Evolutionary conservation across 2,113 vertebrate genomes (phyloP).

Genomic region (Xenus cinereus): DNA sequence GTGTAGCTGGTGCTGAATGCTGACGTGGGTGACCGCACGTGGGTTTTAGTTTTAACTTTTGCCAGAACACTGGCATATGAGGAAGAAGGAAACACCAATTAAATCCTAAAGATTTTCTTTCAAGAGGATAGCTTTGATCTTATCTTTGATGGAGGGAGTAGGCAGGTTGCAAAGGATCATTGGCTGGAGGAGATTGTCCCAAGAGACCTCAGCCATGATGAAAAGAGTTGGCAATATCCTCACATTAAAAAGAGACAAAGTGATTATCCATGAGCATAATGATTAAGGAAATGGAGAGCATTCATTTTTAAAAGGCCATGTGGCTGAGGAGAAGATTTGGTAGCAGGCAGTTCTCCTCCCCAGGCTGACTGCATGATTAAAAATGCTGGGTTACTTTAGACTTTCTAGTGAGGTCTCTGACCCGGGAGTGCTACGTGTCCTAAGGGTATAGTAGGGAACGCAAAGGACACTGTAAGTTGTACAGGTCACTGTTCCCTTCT

Average conservation of each 20-base stretch:
- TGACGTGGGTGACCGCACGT: neutral
- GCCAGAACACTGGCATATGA: neutral
- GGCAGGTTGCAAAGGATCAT: constrained; percentile 10
- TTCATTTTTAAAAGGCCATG: neutral
- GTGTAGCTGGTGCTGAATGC: neutral
- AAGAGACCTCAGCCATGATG: neutral
- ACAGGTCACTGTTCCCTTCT: constrained; percentile 15
- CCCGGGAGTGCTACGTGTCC: neutral
- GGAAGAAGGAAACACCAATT: constrained; percentile 1
- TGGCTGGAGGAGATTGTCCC: constrained; percentile 8
- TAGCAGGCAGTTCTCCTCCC: neutral
- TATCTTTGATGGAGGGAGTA: neutral
- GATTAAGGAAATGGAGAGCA: neutral
- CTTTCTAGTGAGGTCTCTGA: constrained; percentile 13
- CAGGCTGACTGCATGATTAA: neutral
- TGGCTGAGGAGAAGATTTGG: neutral
- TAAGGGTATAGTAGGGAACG: neutral
- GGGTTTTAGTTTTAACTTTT: constrained; percentile 11
- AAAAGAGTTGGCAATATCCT: constrained; percentile 9
- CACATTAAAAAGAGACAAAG: neutral
- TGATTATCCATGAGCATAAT: neutral
- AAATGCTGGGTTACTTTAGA: neutral
- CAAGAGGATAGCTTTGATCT: constrained; percentile 51
- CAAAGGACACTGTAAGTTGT: neutral
- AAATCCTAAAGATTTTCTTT: constrained; percentile 48